Percentiles rank a stretch among this genome's conserved stretches.
Conservation (phyloP, 1,140 invertebrate genomes). For the Goniozus legneri region DNA sequence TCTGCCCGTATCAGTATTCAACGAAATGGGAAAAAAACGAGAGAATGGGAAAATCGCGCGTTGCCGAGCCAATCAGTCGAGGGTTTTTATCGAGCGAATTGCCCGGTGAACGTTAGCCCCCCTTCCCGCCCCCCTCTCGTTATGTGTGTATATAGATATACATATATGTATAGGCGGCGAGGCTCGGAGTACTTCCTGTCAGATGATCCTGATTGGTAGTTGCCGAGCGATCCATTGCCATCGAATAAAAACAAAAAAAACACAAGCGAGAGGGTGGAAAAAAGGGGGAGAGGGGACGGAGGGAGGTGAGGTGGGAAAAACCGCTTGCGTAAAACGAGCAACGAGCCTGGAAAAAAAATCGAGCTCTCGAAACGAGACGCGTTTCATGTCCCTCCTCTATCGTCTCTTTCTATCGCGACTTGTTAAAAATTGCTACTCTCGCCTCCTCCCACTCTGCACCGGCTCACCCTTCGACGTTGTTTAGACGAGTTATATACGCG, state of each 20-base stretch:
- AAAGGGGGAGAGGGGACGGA: too few species aligned
- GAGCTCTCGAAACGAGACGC: too few species aligned
- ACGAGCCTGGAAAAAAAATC: constrained; percentile 31
- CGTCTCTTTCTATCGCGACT: too few species aligned
- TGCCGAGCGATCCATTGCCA: constrained; percentile 46
- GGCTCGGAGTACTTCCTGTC: constrained; percentile 40
- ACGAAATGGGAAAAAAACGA: constrained; percentile 1
- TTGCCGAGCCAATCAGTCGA: constrained; percentile 51
- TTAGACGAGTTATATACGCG: too few species aligned
- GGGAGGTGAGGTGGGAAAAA: too few species aligned
- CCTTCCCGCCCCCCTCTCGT: neutral
- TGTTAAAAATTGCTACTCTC: too few species aligned
- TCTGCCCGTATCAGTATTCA: too few species aligned
- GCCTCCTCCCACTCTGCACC: too few species aligned
- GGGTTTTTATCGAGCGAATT: constrained; percentile 53
- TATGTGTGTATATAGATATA: constrained; percentile 1
- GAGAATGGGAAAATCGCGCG: constrained; percentile 23
- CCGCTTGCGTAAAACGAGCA: constrained; percentile 33
- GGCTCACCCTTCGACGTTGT: too few species aligned
- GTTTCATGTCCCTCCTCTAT: too few species aligned
- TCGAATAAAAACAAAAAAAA: constrained; percentile 36
- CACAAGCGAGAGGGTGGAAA: too few species aligned
- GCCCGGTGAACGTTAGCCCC: constrained; percentile 41
- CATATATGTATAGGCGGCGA: constrained; percentile 10
- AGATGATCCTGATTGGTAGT: constrained; percentile 55